Percentiles rank a stretch among this genome's conserved stretches.
These are phyloP conservation scores for Hypsopygia costalis DNA, from an alignment of 2,888 invertebrate species.

Conservation along the genomic window DNA sequence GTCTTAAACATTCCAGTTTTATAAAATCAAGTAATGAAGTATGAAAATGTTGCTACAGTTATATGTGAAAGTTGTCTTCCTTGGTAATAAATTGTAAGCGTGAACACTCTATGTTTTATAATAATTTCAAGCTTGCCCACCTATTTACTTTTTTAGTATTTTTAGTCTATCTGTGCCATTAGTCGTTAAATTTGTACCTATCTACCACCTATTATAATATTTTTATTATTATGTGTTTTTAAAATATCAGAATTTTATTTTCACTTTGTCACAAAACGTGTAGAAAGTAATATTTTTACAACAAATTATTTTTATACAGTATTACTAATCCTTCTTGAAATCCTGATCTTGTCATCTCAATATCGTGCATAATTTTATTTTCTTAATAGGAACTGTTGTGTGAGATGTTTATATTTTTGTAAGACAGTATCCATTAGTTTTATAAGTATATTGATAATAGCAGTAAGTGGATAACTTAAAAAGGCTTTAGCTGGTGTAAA, in stretches of 20 bases:
- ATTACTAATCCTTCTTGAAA: constrained; percentile 30
- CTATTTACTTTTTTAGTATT: constrained; percentile 35
- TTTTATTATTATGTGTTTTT: not conserved
- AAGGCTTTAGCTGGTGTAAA: not conserved
- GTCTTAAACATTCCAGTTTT: constrained; percentile 18
- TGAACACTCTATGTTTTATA: constrained; percentile 28
- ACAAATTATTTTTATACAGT: constrained; percentile 24
- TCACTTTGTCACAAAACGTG: constrained; percentile 13
- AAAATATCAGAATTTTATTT: constrained; percentile 20
- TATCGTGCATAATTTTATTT: constrained; percentile 13
- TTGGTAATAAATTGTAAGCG: constrained; percentile 33
- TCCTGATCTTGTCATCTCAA: constrained; percentile 13
- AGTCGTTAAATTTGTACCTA: constrained; percentile 18
- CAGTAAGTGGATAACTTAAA: not conserved
- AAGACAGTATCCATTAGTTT: constrained; percentile 39
- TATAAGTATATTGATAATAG: constrained; percentile 25
- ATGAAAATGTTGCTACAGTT: constrained; percentile 11
- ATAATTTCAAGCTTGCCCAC: constrained; percentile 47
- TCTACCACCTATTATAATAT: constrained; percentile 2
- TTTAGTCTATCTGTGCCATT: constrained; percentile 54
- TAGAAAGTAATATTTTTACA: constrained; percentile 10
- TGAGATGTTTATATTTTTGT: constrained; percentile 53
- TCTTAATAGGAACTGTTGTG: constrained; percentile 15
- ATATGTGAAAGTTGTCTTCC: constrained; percentile 46
- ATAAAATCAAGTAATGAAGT: constrained; percentile 5